Evolutionary conservation across 2,888 invertebrate genomes (phyloP), one percentile per base, ranked within the genome.

Genomic region (Morpho achilles): DNA sequence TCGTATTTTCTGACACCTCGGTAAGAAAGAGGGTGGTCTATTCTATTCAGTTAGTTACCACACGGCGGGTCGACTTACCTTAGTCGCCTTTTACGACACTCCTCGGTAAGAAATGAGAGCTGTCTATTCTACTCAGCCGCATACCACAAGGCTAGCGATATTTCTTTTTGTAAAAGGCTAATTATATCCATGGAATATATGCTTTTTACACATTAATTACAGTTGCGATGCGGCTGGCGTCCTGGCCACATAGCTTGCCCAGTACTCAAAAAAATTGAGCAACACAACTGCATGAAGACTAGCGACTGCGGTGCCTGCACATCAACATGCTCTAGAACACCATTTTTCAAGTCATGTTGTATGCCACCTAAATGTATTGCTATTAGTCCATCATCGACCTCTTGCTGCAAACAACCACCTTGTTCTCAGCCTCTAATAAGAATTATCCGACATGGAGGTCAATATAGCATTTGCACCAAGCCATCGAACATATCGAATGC

Each of bases 191-290:
- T n/a, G 5, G 3, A 47, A 53, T 46, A 48, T 41, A 3, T n/a
- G 16, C 22, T 9, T 46, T 10, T 39, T 47, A 22, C n/a, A 41
- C 39, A 47, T 58, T 5, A 32, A 72, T 68, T 68, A 44, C 73
- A 89, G 89, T 69, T 87, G 53, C 76, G 86, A 60, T 90, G 89
- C 67, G 89, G 89, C 42, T 90, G 89, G 89, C 85, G 89, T 7
- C 89, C 89, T 6, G 89, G 89, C n/a, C 89, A 89, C 69, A 87
- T 90, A 56, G 81, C 84, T 22, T 88, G 88, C 64, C 74, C 83
- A 4, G 89, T 89, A 23, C 79, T 90, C 7, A 77, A 70, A 64
- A 80, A 66, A 64, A 89, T 90, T 43, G 87, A 87, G 63, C 77
- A 77, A 48, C 84, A 87, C 69, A 82, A 85, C 64, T 81, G 83